Evolutionary conservation across 2,797 vertebrate genomes (phyloP), one percentile per base, ranked within the genome.

Genomic region (Myiotriccus ornatus): DNA sequence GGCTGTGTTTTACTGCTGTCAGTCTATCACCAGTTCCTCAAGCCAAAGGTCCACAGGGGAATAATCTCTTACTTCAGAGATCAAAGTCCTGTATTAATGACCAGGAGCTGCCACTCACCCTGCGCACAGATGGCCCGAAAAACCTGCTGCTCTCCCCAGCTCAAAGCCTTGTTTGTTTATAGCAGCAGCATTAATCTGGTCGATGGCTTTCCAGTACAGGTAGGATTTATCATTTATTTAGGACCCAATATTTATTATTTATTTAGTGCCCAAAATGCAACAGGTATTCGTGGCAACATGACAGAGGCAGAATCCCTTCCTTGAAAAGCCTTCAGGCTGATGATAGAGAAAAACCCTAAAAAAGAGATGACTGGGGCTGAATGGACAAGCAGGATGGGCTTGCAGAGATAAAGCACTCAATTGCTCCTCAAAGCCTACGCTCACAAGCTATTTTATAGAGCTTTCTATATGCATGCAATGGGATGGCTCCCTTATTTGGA

Each of bases 1-100:
- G 62, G 76, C 64, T 1, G 2, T 59, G 70, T 77, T 96, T 97
- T 91, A 95, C 91, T 93, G 84, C 89, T 97, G 84, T 87, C 95
- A 88, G 81, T 92, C 95, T 78, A 81, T 74, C 84, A 59, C n/a
- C 1, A 2, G 6, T 12, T 89, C 81, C 92, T 87, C 92, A 77
- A 0, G 7, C 71, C 93, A 77, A 84, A 81, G 73, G 78, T 91
- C 74, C 78, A 46, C 2, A 0, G 27, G 75, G 71, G 95, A 96
- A 91, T 90, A 76, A 90, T 82, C 77, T 90, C 77, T 81, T 80
- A 71, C 89, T 91, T 87, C 55, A 50, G 55, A 96, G 89, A 93
- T 95, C 93, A 80, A 94, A 92, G 77, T 56, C 49, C 79, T 15
- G 21, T 57, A 68, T 70, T 95, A 87, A 94, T 80, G 93, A 84